Conservation (phyloP, 1,140 invertebrate genomes). For the Hylaeus anthracinus region DNA sequence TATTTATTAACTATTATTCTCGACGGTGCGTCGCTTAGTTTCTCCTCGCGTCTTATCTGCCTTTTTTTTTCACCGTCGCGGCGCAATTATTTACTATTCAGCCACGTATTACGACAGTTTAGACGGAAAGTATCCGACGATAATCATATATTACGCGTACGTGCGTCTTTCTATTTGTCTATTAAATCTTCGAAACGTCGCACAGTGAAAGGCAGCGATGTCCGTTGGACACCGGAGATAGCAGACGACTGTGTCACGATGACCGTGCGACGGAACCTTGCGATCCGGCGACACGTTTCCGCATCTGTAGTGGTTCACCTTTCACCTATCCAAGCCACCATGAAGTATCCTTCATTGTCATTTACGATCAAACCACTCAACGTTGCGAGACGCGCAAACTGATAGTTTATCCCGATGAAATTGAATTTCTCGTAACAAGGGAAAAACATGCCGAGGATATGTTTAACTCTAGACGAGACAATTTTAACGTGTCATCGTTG, state of each 20-base stretch:
- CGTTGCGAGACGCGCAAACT: not conserved
- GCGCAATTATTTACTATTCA: slow-evolving; percentile 50
- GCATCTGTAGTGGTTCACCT: slow-evolving; percentile 38
- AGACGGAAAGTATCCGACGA: slow-evolving; percentile 38
- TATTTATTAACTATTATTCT: slow-evolving; percentile 54
- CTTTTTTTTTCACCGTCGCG: not conserved
- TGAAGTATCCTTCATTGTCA: not conserved
- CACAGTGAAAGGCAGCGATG: slow-evolving; percentile 26
- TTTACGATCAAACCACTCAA: not conserved
- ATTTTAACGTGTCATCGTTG: no score
- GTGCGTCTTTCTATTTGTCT: slow-evolving; percentile 45
- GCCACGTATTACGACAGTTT: slow-evolving; percentile 39
- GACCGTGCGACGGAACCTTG: slow-evolving; percentile 37
- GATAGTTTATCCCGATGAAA: not conserved
- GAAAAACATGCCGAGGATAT: no score
- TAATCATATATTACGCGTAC: slow-evolving; percentile 39
- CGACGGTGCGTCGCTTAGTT: slow-evolving; percentile 29
- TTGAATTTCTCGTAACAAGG: no score
- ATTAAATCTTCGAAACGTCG: slow-evolving; percentile 39
- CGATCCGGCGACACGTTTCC: slow-evolving; percentile 34
- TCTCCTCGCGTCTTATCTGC: not conserved
- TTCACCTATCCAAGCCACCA: slow-evolving; percentile 7
- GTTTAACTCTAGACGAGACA: no score
- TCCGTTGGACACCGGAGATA: slow-evolving; percentile 16
- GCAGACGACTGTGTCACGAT: slow-evolving; percentile 42